Evolutionary conservation across 2,113 vertebrate species (phyloP).

Genomic region (Catharus minimus): DNA sequence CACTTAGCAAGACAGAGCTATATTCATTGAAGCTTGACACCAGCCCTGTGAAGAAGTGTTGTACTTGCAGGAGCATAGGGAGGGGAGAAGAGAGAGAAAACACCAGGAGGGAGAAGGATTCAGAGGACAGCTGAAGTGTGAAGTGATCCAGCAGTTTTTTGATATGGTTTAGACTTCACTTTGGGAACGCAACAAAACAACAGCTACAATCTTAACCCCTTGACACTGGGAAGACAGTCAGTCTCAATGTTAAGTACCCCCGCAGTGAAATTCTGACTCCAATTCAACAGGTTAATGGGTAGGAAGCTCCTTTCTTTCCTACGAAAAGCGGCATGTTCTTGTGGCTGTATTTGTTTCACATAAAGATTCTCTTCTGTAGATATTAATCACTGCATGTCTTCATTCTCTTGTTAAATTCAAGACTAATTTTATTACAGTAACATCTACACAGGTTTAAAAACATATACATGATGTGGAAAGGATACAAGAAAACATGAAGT

Average conservation of each 20-base stretch:
- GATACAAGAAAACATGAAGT: not conserved
- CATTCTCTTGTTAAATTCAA: not conserved
- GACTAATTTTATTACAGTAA: not conserved
- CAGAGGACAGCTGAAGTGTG: slow-evolving; percentile 53
- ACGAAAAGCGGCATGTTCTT: not conserved
- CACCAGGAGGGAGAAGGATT: slow-evolving; percentile 14
- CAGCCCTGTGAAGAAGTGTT: slow-evolving; percentile 47
- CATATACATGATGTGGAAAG: not conserved
- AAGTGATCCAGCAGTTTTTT: slow-evolving; percentile 46
- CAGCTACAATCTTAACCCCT: slow-evolving; percentile 43
- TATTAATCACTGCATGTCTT: not conserved
- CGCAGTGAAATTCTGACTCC: slow-evolving; percentile 22
- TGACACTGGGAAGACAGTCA: not conserved
- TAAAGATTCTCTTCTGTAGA: not conserved
- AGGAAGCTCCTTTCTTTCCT: not conserved
- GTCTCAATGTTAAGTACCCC: not conserved
- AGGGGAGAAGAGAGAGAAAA: not conserved
- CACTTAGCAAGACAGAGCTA: slow-evolving; percentile 54
- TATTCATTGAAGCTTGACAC: slow-evolving; percentile 62
- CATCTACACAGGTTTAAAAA: not conserved
- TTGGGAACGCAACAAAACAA: slow-evolving; percentile 44
- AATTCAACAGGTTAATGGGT: not conserved
- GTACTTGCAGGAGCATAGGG: not conserved
- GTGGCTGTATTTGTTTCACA: not conserved
- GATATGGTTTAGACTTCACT: slow-evolving; percentile 29